Conservation (phyloP, 2,888 invertebrate genomes). For the Apamea epomidion region DNA sequence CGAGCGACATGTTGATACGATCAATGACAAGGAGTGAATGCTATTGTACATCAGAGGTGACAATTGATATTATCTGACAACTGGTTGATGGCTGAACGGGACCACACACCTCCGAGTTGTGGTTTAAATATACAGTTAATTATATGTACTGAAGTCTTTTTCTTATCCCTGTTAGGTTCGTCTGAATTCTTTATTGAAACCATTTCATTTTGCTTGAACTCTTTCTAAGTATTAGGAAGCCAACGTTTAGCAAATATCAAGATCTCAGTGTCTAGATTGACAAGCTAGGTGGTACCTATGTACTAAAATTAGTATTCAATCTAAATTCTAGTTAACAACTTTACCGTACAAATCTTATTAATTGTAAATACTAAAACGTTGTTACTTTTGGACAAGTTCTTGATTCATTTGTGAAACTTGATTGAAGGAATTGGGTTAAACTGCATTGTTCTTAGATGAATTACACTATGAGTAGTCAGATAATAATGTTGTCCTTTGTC, state of each 20-base stretch:
- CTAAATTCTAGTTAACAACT: constrained; percentile 6
- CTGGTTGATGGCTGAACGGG: constrained; percentile 78
- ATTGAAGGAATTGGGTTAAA: constrained; percentile 62
- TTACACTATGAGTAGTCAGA: constrained; percentile 48
- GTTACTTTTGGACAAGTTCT: constrained; percentile 36
- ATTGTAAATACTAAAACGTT: constrained; percentile 35
- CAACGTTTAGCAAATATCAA: neutral
- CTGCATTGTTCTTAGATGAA: constrained; percentile 59
- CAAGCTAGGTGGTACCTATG: neutral
- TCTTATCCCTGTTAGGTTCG: neutral
- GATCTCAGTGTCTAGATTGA: neutral
- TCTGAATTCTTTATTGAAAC: constrained; percentile 4
- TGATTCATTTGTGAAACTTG: constrained; percentile 57
- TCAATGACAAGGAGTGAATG: constrained; percentile 75
- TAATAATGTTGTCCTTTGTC: constrained; percentile 46
- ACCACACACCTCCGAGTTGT: constrained; percentile 74
- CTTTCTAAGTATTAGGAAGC: neutral
- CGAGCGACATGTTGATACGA: constrained; percentile 69
- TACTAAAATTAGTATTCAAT: constrained; percentile 29
- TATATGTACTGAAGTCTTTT: constrained; percentile 17
- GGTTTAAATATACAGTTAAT: constrained; percentile 46
- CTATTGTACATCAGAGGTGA: constrained; percentile 71
- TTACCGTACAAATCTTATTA: constrained; percentile 13
- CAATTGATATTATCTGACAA: constrained; percentile 80
- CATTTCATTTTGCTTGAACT: neutral